A percentile compares a stretch with the other conserved stretches of the same genome.
These are phyloP conservation scores for Julus scandinavius DNA, from an alignment of 2,888 invertebrate genomes.

Conservation along the genomic window DNA sequence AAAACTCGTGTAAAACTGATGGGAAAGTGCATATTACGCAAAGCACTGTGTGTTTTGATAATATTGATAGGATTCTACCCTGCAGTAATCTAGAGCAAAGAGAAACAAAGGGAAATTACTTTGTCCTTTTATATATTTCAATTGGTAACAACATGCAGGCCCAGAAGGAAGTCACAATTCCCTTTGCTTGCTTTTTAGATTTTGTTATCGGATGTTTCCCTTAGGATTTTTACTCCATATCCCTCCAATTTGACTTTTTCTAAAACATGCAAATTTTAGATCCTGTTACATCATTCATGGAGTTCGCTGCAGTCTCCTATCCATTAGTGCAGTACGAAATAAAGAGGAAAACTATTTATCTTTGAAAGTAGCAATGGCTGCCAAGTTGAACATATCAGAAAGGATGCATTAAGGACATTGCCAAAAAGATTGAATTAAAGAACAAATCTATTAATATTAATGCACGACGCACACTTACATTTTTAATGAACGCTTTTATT, in stretches of 20 bases:
- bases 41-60: background rate
- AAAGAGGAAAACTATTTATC: background rate
- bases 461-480: background rate
- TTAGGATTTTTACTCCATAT: slow-evolving; percentile 11
- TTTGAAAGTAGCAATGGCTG: slow-evolving; percentile 11
- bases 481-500: background rate
- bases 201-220: slow-evolving; percentile 37
- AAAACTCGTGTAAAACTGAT: background rate
- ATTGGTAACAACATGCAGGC: slow-evolving; percentile 4
- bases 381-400: background rate
- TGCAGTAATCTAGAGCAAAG: slow-evolving; percentile 7
- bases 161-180: slow-evolving; percentile 40
- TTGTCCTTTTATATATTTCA: slow-evolving; percentile 43
- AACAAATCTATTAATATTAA: background rate
- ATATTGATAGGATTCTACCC: background rate
- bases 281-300: slow-evolving; percentile 40
- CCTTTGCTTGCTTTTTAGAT: slow-evolving; percentile 44
- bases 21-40: background rate
- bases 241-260: slow-evolving; percentile 40
- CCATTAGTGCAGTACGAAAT: slow-evolving; percentile 11
- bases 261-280: slow-evolving; percentile 28
- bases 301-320: background rate
- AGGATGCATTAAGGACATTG: slow-evolving; percentile 4
- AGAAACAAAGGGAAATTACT: slow-evolving; percentile 40
- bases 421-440: background rate